Evolutionary conservation across 2,888 invertebrate species (phyloP).

Genomic region (Melolontha melolontha): DNA sequence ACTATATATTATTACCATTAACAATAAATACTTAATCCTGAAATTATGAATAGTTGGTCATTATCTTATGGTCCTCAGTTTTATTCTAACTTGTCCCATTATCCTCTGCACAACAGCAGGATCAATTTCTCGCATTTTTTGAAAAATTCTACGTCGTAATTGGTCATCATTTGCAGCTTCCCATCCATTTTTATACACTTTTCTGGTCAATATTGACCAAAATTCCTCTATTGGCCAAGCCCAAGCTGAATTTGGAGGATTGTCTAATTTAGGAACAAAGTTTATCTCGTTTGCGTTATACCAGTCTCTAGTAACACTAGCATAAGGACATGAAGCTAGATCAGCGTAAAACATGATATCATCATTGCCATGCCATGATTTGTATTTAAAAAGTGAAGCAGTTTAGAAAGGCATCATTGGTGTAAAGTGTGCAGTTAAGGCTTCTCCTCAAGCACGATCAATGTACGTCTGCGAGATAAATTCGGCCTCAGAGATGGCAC

Average conservation of each 20-base stretch:
- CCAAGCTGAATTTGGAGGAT: slow-evolving; percentile 39
- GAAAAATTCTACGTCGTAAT: too few species aligned
- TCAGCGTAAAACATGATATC: neutral
- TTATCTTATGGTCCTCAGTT: neutral
- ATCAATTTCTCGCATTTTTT: slow-evolving; percentile 2
- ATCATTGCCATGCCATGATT: too few species aligned
- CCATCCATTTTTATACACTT: too few species aligned
- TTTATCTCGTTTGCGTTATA: neutral
- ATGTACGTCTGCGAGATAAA: too few species aligned
- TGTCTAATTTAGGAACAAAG: too few species aligned
- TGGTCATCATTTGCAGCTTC: too few species aligned
- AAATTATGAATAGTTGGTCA: neutral
- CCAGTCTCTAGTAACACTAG: neutral
- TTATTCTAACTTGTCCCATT: slow-evolving; percentile 2
- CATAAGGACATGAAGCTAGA: neutral
- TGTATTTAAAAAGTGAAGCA: too few species aligned
- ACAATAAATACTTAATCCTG: neutral
- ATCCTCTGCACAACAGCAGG: slow-evolving; percentile 5
- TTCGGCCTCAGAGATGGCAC: too few species aligned
- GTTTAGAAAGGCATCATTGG: too few species aligned
- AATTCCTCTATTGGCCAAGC: slow-evolving; percentile 40
- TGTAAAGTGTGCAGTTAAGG: slow-evolving; percentile 1
- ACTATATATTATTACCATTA: too few species aligned
- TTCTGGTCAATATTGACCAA: slow-evolving; percentile 34
- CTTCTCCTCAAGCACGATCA: too few species aligned